These are phyloP conservation scores for Coecobrya sp. DNA, from an alignment of 2,888 invertebrate species.

Conservation along the genomic window DNA sequence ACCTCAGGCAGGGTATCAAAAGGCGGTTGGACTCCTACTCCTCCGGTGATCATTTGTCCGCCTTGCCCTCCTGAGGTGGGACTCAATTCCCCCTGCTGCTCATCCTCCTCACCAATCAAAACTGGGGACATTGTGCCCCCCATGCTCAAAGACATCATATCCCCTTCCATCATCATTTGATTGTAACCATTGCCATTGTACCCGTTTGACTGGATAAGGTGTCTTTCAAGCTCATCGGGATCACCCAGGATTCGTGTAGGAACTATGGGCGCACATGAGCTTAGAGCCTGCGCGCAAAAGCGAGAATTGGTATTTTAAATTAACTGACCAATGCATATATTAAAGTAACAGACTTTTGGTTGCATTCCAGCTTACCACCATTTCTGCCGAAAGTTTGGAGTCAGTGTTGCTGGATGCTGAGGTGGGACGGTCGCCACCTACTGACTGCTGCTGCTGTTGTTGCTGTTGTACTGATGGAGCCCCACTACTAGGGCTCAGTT, in stretches of 20 bases:
- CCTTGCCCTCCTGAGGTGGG: constrained; percentile 69
- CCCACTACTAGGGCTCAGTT: constrained; percentile 81
- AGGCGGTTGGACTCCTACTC: constrained; percentile 86
- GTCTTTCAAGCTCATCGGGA: constrained; percentile 95
- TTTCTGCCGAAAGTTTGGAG: constrained; percentile 91
- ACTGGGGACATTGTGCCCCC: constrained; percentile 87
- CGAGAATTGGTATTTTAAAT: no score
- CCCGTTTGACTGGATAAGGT: constrained; percentile 92
- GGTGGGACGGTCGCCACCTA: constrained; percentile 88
- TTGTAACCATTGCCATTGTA: constrained; percentile 88
- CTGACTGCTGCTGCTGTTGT: constrained; percentile 70
- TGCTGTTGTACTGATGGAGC: constrained; percentile 85
- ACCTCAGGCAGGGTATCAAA: constrained; percentile 94
- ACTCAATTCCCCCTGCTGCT: constrained; percentile 85
- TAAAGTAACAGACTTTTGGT: background rate
- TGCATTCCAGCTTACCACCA: constrained; percentile 89
- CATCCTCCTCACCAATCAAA: constrained; percentile 73
- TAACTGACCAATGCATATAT: constrained; percentile 84
- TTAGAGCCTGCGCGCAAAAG: constrained; percentile 91
- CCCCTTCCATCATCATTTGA: constrained; percentile 60
- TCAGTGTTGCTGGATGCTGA: constrained; percentile 91
- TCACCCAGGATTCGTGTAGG: constrained; percentile 96
- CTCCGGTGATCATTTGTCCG: constrained; percentile 44
- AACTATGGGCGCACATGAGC: constrained; percentile 95
- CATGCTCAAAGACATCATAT: constrained; percentile 65